These are phyloP conservation scores for Anthopleura sola DNA, from an alignment of 64 coral and sea anemone species.

Conservation along the genomic window DNA sequence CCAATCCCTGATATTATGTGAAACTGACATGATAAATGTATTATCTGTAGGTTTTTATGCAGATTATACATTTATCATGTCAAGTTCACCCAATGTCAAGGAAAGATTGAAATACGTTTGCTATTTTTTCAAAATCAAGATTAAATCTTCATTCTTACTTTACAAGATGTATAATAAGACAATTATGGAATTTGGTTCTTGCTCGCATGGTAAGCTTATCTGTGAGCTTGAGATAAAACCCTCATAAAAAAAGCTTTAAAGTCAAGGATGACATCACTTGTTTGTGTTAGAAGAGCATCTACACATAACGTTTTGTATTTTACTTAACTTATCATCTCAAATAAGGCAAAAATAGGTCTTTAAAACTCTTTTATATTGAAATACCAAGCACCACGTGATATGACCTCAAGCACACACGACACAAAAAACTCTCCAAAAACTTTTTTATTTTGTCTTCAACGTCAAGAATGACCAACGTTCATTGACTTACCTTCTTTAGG, in stretches of 20 bases:
- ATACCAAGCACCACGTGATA: conserved; percentile 1
- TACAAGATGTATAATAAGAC: too few species aligned
- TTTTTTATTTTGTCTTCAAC: neutral
- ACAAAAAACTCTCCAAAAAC: neutral
- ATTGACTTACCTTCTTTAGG: conserved; percentile 20
- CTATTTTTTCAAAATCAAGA: too few species aligned
- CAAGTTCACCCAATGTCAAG: too few species aligned
- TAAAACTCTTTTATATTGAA: neutral
- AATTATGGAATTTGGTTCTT: too few species aligned
- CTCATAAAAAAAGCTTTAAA: neutral
- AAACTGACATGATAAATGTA: too few species aligned
- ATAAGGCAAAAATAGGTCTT: neutral
- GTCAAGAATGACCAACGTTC: neutral
- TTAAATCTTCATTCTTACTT: too few species aligned
- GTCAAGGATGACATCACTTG: neutral
- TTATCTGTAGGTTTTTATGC: too few species aligned
- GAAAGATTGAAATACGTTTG: too few species aligned
- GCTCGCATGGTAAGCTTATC: too few species aligned
- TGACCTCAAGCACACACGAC: neutral
- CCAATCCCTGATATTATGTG: too few species aligned
- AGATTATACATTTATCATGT: too few species aligned
- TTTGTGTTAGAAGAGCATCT: neutral
- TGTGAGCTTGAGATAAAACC: too few species aligned
- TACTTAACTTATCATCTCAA: neutral
- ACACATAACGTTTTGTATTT: neutral